Conservation (phyloP, 2,797 vertebrate genomes). For the Rallus crepitans region DNA sequence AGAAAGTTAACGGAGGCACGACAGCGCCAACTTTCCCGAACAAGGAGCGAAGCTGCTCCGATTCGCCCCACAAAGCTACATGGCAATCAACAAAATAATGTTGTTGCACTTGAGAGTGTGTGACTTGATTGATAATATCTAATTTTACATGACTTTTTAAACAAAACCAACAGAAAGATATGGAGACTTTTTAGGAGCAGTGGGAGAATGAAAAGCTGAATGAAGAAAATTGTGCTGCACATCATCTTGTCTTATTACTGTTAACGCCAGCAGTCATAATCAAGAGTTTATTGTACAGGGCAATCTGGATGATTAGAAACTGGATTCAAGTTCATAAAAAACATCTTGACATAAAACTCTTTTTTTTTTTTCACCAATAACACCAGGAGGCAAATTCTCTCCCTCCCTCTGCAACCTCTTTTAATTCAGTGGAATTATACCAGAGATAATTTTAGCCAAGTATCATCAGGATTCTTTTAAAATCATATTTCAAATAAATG, state of each 20-base stretch:
- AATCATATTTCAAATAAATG: slow-evolving; percentile 64
- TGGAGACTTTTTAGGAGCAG: slow-evolving; percentile 75
- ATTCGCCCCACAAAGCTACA: slow-evolving; percentile 44
- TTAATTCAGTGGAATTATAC: slow-evolving; percentile 55
- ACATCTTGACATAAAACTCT: slow-evolving; percentile 79
- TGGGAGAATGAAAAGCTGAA: slow-evolving; percentile 79
- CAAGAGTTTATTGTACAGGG: slow-evolving; percentile 85
- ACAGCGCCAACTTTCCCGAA: slow-evolving; percentile 50
- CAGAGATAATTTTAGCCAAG: slow-evolving; percentile 48
- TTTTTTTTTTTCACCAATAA: slow-evolving; percentile 64
- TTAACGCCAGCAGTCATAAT: slow-evolving; percentile 84
- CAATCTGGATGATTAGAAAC: slow-evolving; percentile 85
- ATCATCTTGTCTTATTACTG: slow-evolving; percentile 81
- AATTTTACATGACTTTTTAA: slow-evolving; percentile 75
- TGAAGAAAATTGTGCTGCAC: slow-evolving; percentile 80
- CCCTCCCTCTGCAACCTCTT: slow-evolving; percentile 69
- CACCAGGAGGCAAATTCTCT: slow-evolving; percentile 66
- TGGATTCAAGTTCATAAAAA: slow-evolving; percentile 84
- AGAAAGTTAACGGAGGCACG: slow-evolving; percentile 3
- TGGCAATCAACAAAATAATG: slow-evolving; percentile 75
- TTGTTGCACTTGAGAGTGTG: slow-evolving; percentile 63
- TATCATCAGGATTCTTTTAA: slow-evolving; percentile 41
- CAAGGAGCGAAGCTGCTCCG: slow-evolving; percentile 12
- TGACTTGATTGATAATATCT: slow-evolving; percentile 76
- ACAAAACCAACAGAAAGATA: slow-evolving; percentile 71